These are phyloP conservation scores for Dascillus cervinus DNA, from an alignment of 2,888 invertebrate species.

Conservation along the genomic window DNA sequence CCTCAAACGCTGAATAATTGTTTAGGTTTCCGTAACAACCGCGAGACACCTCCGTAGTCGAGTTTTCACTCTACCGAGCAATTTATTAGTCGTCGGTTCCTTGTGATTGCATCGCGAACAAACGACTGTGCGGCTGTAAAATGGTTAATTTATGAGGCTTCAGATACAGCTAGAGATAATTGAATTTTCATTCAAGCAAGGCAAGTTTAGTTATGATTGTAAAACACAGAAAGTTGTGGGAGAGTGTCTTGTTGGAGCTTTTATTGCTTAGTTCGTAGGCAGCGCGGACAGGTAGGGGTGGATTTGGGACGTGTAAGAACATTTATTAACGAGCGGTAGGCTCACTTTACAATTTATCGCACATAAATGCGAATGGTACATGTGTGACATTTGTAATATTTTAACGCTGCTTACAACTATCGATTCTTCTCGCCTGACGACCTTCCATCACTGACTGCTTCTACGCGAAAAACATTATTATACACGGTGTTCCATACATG, in stretches of 20 bases:
- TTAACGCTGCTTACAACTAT: too few species aligned
- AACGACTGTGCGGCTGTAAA: conserved; percentile 11
- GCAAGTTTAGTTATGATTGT: conserved; percentile 18
- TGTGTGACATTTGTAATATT: too few species aligned
- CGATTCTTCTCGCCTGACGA: too few species aligned
- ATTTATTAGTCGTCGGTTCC: conserved; percentile 3
- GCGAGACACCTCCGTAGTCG: conserved; percentile 17
- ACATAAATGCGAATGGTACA: too few species aligned
- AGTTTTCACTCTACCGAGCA: conserved; percentile 11
- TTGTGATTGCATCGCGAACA: conserved; percentile 8
- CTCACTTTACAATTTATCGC: too few species aligned
- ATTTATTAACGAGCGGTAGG: too few species aligned
- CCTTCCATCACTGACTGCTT: too few species aligned
- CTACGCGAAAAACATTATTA: too few species aligned
- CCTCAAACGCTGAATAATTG: conserved; percentile 18
- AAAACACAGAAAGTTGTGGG: conserved; percentile 16
- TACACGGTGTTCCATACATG: too few species aligned
- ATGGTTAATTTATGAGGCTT: conserved; percentile 24
- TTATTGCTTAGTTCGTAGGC: conserved; percentile 13
- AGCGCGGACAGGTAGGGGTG: conserved; percentile 11
- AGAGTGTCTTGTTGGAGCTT: conserved; percentile 17
- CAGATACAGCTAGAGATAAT: conserved; percentile 23
- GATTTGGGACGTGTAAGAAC: too few species aligned
- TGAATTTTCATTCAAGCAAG: conserved; percentile 22
- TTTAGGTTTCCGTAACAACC: conserved; percentile 22